These are phyloP conservation scores for Steinernema carpocapsae DNA, from an alignment of 2,888 invertebrate species.

Conservation along the genomic window DNA sequence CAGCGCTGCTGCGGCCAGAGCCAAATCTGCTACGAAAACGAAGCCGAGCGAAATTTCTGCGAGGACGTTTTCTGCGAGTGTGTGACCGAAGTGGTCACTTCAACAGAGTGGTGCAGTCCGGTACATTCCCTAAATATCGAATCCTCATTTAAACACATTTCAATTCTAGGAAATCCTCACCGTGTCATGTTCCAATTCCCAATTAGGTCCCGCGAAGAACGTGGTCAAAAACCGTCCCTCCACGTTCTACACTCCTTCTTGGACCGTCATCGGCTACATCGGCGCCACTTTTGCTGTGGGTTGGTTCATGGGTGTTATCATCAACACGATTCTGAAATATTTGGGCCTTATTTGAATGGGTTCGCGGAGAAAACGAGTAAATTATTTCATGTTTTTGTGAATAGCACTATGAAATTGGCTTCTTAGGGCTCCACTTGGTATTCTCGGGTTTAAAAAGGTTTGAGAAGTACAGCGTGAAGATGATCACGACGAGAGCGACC, in stretches of 20 bases:
- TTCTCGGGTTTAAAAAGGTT: not conserved
- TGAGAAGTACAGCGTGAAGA: slow-evolving; percentile 5
- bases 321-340: too few relatives aligned
- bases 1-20: not conserved
- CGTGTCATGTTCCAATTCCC: not conserved
- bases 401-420: too few relatives aligned
- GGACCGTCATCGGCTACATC: not conserved
- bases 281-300: too few relatives aligned
- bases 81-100: not conserved
- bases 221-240: too few relatives aligned
- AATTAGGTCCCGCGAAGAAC: too few relatives aligned
- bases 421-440: too few relatives aligned
- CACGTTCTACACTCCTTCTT: not conserved
- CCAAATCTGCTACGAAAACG: not conserved
- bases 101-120: slow-evolving; percentile 4
- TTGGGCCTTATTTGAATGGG: too few relatives aligned
- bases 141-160: not conserved
- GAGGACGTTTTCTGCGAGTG: slow-evolving; percentile 17
- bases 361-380: too few relatives aligned
- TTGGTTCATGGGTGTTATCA: too few relatives aligned
- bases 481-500: not conserved
- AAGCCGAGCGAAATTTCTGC: not conserved
- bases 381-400: too few relatives aligned
- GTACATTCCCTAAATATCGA: not conserved
- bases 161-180: not conserved